Conservation (phyloP, 1,140 invertebrate species). For the Drosophila ananassae region DNA sequence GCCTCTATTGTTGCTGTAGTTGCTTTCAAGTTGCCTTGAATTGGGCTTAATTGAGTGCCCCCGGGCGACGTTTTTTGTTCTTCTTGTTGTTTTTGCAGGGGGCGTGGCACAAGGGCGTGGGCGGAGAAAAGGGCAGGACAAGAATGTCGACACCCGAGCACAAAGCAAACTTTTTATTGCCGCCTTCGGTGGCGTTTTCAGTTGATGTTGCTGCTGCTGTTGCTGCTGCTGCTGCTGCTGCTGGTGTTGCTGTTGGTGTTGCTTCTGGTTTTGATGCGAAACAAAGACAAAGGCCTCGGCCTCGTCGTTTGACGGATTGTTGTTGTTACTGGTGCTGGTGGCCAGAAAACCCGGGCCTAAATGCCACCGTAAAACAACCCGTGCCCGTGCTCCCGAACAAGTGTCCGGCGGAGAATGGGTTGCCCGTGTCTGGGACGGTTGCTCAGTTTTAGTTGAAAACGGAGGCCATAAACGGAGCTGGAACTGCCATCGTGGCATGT, state of each 20-base stretch:
- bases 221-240: conserved; percentile 22
- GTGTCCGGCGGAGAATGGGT: conserved; percentile 3
- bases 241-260: conserved; percentile 10
- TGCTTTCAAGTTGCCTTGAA: conserved; percentile 69
- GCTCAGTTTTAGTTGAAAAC: conserved; percentile 64
- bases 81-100: conserved; percentile 6
- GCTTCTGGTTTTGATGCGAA: conserved; percentile 29
- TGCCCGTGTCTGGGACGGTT: conserved; percentile 30
- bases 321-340: conserved; percentile 4
- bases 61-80: conserved; percentile 44
- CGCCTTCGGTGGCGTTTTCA: conserved; percentile 42
- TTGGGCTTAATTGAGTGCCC: conserved; percentile 76
- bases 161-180: conserved; percentile 57
- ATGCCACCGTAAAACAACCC: conserved; percentile 2
- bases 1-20: conserved; percentile 30
- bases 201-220: conserved; percentile 3
- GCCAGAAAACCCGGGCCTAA: conserved; percentile 4
- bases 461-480: conserved; percentile 57
- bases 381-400: conserved; percentile 1
- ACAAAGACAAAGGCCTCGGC: conserved; percentile 32
- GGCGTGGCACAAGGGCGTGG: conserved; percentile 13
- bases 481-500: conserved; percentile 29
- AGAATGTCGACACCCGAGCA: conserved; percentile 44
- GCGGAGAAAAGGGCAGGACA: conserved; percentile 1
- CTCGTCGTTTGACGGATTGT: conserved; percentile 18